Base-by-base conservation (phyloP, 2,888 invertebrate genomes). In the Lampropteryx suffumata region DNA sequence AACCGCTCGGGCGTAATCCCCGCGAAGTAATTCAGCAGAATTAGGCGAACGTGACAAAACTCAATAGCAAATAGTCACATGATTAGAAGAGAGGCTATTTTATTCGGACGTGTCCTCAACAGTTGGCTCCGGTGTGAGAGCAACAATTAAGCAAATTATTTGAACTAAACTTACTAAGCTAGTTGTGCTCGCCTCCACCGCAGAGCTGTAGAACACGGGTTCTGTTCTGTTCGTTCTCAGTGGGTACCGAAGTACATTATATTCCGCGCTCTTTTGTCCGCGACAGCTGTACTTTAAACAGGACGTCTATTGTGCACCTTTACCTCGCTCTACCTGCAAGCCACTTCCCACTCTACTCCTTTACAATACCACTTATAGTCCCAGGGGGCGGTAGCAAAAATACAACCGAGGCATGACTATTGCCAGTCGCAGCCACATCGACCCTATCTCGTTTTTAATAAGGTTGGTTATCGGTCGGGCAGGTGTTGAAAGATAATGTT, bases 291-390 rank as follows among this genome's bases (percentile, higher is more conserved):
- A 64, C 55, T 61, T 64, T 62, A 56, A 61, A 65, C 57, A 46
- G 65, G 59, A 61, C 61, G 55, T 44, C 60, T 59, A 64, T 67
- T 66, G 69, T 67, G 57, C 59, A 62, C 65, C 65, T 62, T 49
- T 36, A 45, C 46, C 29, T 32, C 13, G 11, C n/a, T 10, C 47
- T 6, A 12, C 10, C 11, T 27, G 21, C 51, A 34, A 7, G 13
- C 9, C 26, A 33, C 32, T 30, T 17, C 17, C 13, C 7, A 37
- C 55, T 40, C 45, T 59, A 52, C 12, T 0, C 3, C 44, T 1
- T 29, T 10, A 7, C 2, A 3, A 27, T 26, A 55, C 14, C 39
- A 4, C 9, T 12, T 14, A 50, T 10, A 48, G 21, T 53, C 11
- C 26, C 21, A 12, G 2, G 24, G 3, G 27, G 8, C 11, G 12